Base-by-base conservation (phyloP, 1,140 invertebrate species). In the Drosophila seguyi region DNA sequence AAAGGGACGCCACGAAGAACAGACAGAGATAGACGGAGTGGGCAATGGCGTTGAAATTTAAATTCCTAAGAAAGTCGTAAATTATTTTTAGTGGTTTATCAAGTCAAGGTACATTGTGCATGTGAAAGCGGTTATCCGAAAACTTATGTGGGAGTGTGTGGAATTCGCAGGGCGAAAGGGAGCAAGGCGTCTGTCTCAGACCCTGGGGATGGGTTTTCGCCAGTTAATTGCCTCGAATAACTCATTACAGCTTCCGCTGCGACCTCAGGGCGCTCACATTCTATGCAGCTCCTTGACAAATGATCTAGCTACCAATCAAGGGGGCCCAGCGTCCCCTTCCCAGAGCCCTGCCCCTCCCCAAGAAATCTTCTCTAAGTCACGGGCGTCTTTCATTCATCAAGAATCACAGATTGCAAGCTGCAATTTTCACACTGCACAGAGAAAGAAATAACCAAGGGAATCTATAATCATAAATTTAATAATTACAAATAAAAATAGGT, bases 71-170 rank as follows among this genome's bases (percentile, higher is more conserved):
- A 81, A 90, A 81, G 81, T 90, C 86, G 86, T 90, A 90, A 90
- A 90, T 90, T 90, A 90, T 90, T 90, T 90, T 86, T 90, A 90
- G 86, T 67, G 85, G 85, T 85, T 85, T 88, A 88, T 81, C 69
- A 81, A 81, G 78, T 90, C 85, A 90, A 78, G 76, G 62, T 65
- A 58, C 71, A 72, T 67, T 65, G 77, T 78, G 44, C 58, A 48
- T 74, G 61, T 72, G 73, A 85, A 81, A 81, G 73, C 31, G 41
- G 44, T 39, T 73, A 47, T 41, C 25, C 56, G 34, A 61, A 53
- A 50, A 57, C 47, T 44, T 50, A 72, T 78, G 78, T 76, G 73
- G 60, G 55, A 80, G 61, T 50, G 57, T 34, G 55, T 47, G 18
- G 25, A 31, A 31, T 56, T 53, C 14, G 8, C 36, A 27, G 22